phyloP scores from a whole-genome alignment of 2,113 vertebrate genomes.

The Dissostichus mawsoni region DNA sequence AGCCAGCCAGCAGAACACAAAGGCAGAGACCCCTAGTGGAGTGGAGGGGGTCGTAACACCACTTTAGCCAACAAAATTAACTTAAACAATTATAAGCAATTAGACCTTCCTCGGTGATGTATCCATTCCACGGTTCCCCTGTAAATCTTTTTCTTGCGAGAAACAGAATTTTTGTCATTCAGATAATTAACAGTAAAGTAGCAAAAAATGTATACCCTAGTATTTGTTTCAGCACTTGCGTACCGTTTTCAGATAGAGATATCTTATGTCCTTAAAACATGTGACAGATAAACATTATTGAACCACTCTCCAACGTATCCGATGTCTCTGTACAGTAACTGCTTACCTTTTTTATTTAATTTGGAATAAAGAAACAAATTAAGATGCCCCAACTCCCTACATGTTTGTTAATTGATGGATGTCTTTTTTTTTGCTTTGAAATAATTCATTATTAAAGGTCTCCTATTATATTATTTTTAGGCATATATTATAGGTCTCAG shows the following conservation, averaged over 20 bases:
- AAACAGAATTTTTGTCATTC: background rate
- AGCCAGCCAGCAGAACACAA: too few relatives aligned
- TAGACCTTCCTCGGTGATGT: background rate
- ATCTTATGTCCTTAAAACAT: background rate
- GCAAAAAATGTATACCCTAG: background rate
- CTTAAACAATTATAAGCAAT: background rate
- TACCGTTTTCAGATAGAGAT: background rate
- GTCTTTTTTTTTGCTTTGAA: too few relatives aligned
- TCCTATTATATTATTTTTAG: too few relatives aligned
- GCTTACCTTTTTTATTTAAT: background rate
- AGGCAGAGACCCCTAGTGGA: too few relatives aligned
- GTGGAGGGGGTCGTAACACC: too few relatives aligned
- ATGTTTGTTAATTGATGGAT: background rate
- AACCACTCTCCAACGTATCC: background rate
- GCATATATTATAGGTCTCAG: too few relatives aligned
- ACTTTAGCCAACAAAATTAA: background rate
- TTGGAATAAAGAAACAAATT: too few relatives aligned
- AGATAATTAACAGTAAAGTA: background rate
- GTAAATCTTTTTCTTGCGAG: background rate
- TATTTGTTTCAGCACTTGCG: background rate
- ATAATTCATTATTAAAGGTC: too few relatives aligned
- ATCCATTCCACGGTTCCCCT: background rate
- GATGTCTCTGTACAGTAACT: background rate
- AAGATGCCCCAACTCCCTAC: background rate
- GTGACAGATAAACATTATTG: background rate